Conservation (phyloP, 1,140 invertebrate genomes). For the Drosophila kurseongensis region DNA sequence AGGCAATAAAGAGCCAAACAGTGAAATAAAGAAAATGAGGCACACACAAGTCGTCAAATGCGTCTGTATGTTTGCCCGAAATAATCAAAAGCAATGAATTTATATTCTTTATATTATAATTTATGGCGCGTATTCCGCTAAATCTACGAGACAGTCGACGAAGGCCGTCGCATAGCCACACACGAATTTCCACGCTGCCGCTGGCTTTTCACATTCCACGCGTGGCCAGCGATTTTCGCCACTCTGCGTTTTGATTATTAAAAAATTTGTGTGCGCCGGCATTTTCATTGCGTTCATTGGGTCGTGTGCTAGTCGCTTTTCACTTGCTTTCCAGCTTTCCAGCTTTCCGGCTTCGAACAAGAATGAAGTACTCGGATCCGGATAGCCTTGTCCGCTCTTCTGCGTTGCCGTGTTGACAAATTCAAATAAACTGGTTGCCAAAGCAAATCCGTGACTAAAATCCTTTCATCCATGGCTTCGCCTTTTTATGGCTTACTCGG, state of each 20-base stretch:
- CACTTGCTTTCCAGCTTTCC: slow-evolving; percentile 27
- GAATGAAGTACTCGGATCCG: slow-evolving; percentile 41
- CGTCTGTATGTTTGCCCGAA: slow-evolving; percentile 16
- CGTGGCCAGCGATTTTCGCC: slow-evolving; percentile 60
- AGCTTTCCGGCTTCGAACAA: slow-evolving; percentile 32
- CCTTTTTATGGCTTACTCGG: slow-evolving; percentile 17
- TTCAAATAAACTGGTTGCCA: slow-evolving; percentile 38
- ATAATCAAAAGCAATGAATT: slow-evolving; percentile 75
- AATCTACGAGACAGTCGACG: slow-evolving; percentile 49
- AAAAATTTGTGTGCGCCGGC: slow-evolving; percentile 74
- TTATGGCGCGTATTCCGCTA: slow-evolving; percentile 69
- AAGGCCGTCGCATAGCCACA: slow-evolving; percentile 31
- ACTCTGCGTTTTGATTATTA: slow-evolving; percentile 73
- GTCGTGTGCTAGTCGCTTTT: slow-evolving; percentile 48
- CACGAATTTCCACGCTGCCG: slow-evolving; percentile 63
- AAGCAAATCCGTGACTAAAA: slow-evolving; percentile 12
- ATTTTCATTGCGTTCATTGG: slow-evolving; percentile 77
- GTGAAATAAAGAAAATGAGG: slow-evolving; percentile 25
- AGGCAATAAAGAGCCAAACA: slow-evolving; percentile 34
- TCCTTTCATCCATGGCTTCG: slow-evolving; percentile 7
- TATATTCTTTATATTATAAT: slow-evolving; percentile 73
- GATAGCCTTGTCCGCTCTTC: slow-evolving; percentile 38
- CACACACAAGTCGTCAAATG: slow-evolving; percentile 15
- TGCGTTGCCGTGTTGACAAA: slow-evolving; percentile 48
- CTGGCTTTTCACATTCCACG: slow-evolving; percentile 76